Evolutionary conservation across 37 sponge, comb jelly and placozoan genomes (phyloP).

Genomic region (Aphrocallistes beatrix): DNA sequence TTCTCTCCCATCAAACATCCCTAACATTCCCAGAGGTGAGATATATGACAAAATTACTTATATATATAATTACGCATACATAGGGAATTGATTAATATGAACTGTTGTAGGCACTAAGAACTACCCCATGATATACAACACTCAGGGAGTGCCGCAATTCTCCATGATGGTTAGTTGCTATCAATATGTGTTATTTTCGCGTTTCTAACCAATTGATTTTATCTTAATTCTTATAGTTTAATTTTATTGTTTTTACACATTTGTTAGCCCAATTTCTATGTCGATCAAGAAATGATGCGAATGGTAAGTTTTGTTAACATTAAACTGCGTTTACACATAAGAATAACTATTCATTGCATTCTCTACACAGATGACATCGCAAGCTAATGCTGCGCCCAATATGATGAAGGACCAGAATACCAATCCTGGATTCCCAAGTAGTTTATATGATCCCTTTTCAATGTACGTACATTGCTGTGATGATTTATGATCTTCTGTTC

Average conservation of each 20-base stretch:
- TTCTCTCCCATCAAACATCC: background rate
- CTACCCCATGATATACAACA: background rate
- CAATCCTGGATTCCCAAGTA: background rate
- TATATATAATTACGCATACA: background rate
- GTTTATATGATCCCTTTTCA: no score
- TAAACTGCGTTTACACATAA: background rate
- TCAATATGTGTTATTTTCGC: background rate
- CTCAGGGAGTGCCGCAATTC: background rate
- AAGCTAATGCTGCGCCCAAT: background rate
- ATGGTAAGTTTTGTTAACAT: background rate
- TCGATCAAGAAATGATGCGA: background rate
- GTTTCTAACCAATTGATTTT: background rate
- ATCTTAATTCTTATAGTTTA: background rate
- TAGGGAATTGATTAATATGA: background rate
- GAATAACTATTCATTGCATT: background rate
- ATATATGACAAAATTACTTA: background rate
- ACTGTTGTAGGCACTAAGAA: background rate
- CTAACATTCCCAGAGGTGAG: conserved; percentile 5
- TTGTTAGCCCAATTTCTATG: background rate
- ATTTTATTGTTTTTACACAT: background rate
- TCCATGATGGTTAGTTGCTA: background rate
- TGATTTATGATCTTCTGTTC: background rate
- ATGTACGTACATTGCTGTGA: background rate
- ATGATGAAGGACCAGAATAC: background rate
- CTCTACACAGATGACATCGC: background rate